phyloP scores from a whole-genome alignment of 1,140 invertebrate species.

The Bilobella aurantiaca region DNA sequence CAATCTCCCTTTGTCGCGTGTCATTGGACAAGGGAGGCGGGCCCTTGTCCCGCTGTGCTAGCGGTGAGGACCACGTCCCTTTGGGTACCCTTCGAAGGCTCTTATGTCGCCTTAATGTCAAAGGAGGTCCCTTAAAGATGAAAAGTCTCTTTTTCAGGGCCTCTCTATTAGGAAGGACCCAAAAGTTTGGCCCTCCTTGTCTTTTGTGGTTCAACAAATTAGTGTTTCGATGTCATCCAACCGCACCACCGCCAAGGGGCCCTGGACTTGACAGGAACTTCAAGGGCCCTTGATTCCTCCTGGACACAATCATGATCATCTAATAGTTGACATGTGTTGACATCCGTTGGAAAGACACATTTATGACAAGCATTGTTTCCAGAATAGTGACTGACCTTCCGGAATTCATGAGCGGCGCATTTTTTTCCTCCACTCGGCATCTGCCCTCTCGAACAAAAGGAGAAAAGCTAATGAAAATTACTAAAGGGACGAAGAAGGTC shows the following conservation, averaged over 20 bases:
- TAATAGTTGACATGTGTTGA: too few relatives aligned
- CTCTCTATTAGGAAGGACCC: too few relatives aligned
- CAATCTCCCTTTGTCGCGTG: conserved; percentile 10
- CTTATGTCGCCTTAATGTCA: conserved; percentile 1
- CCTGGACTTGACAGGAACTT: not conserved
- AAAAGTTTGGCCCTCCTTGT: not conserved
- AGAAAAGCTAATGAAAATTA: conserved; percentile 3
- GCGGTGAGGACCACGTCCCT: not conserved
- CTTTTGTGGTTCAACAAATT: conserved; percentile 1
- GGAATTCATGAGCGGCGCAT: too few relatives aligned
- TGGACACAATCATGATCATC: too few relatives aligned
- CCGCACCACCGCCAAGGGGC: not conserved
- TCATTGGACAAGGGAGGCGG: not conserved
- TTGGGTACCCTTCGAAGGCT: not conserved
- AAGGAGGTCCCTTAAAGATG: not conserved
- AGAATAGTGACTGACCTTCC: too few relatives aligned
- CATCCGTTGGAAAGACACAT: not conserved
- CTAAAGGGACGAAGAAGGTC: not conserved
- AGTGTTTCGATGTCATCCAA: not conserved
- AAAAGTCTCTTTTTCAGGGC: not conserved
- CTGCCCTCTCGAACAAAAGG: not conserved
- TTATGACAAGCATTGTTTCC: not conserved
- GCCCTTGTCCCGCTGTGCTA: not conserved
- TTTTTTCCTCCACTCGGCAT: too few relatives aligned
- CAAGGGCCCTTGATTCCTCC: not conserved